These are phyloP conservation scores for Pediacus dermestoides DNA, from an alignment of 2,888 invertebrate species.

Conservation along the genomic window DNA sequence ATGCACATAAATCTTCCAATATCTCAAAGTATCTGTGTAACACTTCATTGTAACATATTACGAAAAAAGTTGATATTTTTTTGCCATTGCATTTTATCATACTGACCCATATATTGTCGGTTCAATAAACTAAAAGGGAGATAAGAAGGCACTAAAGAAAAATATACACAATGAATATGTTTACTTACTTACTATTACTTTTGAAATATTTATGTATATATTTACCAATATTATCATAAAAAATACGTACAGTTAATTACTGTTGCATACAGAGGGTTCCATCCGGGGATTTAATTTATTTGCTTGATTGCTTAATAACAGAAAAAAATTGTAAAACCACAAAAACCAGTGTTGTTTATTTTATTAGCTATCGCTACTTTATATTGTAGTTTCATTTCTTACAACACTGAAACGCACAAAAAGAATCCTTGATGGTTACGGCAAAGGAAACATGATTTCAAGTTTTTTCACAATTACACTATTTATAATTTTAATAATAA, in stretches of 20 bases:
- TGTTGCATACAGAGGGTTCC: too few relatives aligned
- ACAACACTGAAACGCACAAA: conserved; percentile 10
- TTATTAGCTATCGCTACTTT: too few relatives aligned
- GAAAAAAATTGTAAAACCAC: too few relatives aligned
- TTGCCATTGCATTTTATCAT: conserved; percentile 35
- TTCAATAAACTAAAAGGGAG: conserved; percentile 34
- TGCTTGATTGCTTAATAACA: too few relatives aligned
- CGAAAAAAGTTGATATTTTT: conserved; percentile 22
- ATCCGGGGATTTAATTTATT: too few relatives aligned
- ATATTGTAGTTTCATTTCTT: conserved; percentile 6
- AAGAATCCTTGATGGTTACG: conserved; percentile 18
- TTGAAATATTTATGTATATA: too few relatives aligned
- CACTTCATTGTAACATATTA: conserved; percentile 4
- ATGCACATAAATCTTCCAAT: not conserved
- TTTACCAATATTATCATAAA: conserved; percentile 33
- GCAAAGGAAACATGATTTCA: conserved; percentile 7
- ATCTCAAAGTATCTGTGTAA: not conserved
- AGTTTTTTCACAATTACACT: conserved; percentile 20
- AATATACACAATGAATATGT: conserved; percentile 35
- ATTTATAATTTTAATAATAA: too few relatives aligned
- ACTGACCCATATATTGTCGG: conserved; percentile 40
- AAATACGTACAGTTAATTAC: conserved; percentile 30
- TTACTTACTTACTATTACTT: too few relatives aligned
- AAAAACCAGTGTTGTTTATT: too few relatives aligned
- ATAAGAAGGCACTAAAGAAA: conserved; percentile 37